These are phyloP conservation scores for Pristionchus fissidentatus DNA, from an alignment of 2,888 invertebrate species.

Conservation along the genomic window DNA sequence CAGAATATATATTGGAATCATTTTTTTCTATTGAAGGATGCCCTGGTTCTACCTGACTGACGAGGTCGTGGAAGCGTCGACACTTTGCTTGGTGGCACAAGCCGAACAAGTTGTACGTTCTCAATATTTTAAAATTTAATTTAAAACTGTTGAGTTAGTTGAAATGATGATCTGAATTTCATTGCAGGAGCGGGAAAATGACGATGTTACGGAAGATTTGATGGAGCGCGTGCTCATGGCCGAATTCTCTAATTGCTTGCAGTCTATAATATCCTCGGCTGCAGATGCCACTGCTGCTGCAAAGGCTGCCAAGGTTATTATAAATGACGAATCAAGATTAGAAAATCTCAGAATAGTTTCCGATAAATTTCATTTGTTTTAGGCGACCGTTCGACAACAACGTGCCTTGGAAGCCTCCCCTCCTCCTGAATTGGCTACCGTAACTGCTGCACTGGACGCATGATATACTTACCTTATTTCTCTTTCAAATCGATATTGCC, in stretches of 20 bases:
- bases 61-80: constrained; percentile 95
- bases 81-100: constrained; percentile 94
- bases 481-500: background rate
- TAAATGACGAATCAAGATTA: no score
- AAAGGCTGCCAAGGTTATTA: background rate
- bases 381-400: background rate
- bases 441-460: background rate
- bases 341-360: no score
- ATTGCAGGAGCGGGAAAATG: constrained; percentile 12
- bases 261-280: constrained; percentile 89
- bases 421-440: background rate
- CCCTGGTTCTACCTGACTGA: constrained; percentile 92
- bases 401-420: background rate
- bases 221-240: constrained; percentile 86
- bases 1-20: no score
- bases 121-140: background rate
- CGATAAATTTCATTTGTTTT: background rate
- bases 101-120: constrained; percentile 84
- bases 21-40: constrained; percentile 79
- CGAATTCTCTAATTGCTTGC: constrained; percentile 94
- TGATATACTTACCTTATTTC: background rate
- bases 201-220: constrained; percentile 50
- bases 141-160: background rate
- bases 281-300: constrained; percentile 25
- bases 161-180: background rate